Percentiles rank a stretch among this genome's conserved stretches.
These are phyloP conservation scores for Thecocarcelia acutangulata DNA, from an alignment of 2,888 invertebrate genomes.

Conservation along the genomic window DNA sequence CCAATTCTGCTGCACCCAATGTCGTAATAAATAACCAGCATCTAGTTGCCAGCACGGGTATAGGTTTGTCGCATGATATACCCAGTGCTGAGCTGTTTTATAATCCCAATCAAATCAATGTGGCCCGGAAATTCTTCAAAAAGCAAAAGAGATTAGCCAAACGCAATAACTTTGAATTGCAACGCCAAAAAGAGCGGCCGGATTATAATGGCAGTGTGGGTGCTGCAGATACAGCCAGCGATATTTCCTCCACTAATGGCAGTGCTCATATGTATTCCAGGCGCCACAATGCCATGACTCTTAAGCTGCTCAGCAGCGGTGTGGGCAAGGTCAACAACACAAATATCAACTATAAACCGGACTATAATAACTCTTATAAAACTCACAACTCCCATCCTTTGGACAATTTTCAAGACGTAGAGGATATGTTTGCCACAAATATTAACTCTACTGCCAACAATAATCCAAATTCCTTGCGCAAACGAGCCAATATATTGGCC, in stretches of 20 bases:
- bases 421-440: conserved; percentile 44
- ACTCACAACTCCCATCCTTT: conserved; percentile 46
- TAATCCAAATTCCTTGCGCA: conserved; percentile 51
- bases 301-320: conserved; percentile 84
- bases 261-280: conserved; percentile 81
- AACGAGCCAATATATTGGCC: conserved; percentile 74
- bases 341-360: conserved; percentile 85
- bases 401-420: conserved; percentile 51
- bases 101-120: conserved; percentile 96
- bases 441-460: conserved; percentile 13
- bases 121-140: conserved; percentile 95
- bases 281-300: conserved; percentile 78
- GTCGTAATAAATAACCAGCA: conserved; percentile 75
- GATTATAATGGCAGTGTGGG: conserved; percentile 66
- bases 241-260: conserved; percentile 82
- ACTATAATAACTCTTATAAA: conserved; percentile 56
- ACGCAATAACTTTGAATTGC: conserved; percentile 86
- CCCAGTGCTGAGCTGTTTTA: conserved; percentile 91
- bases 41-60: conserved; percentile 61
- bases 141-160: conserved; percentile 90
- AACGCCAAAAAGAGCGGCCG: conserved; percentile 83
- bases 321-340: conserved; percentile 91
- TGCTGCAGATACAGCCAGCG: conserved; percentile 82
- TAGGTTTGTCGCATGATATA: conserved; percentile 74
- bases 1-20: conserved; percentile 56